phyloP scores from a whole-genome alignment of 2,888 invertebrate genomes.

The Ophion obscuratus region DNA sequence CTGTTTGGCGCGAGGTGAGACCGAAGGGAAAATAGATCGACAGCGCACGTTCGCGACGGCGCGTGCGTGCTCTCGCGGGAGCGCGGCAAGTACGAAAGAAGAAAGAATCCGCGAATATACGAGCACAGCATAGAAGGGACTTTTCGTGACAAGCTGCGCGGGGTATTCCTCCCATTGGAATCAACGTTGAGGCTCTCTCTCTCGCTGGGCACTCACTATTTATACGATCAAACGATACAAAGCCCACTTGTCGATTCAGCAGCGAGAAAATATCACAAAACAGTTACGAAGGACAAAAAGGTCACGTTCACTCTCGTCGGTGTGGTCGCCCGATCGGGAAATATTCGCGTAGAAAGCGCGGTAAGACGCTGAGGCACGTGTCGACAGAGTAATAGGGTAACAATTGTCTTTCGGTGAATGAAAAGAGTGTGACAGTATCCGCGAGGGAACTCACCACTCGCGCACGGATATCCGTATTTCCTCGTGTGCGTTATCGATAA shows the following conservation, averaged over 20 bases:
- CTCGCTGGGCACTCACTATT: slow-evolving; percentile 15
- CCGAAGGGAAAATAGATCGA: slow-evolving; percentile 72
- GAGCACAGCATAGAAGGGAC: slow-evolving; percentile 36
- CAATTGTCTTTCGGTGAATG: slow-evolving; percentile 1
- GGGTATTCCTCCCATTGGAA: background rate
- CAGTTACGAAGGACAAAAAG: background rate
- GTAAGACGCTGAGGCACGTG: background rate
- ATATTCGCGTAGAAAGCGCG: background rate
- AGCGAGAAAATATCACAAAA: background rate
- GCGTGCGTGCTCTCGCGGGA: slow-evolving; percentile 17
- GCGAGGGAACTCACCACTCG: slow-evolving; percentile 76
- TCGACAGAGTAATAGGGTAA: background rate
- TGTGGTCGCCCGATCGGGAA: background rate
- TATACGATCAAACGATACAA: background rate
- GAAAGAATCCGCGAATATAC: slow-evolving; percentile 42
- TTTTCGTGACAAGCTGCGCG: background rate
- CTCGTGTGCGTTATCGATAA: slow-evolving; percentile 63
- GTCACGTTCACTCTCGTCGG: slow-evolving; percentile 31
- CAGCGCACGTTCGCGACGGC: slow-evolving; percentile 62
- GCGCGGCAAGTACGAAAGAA: background rate
- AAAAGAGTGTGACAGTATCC: background rate
- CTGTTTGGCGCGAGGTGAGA: slow-evolving; percentile 46
- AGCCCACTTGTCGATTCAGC: background rate
- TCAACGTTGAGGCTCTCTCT: slow-evolving; percentile 11
- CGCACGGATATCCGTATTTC: slow-evolving; percentile 55